Conservation (phyloP, 1,140 invertebrate species). For the Atta texana region DNA sequence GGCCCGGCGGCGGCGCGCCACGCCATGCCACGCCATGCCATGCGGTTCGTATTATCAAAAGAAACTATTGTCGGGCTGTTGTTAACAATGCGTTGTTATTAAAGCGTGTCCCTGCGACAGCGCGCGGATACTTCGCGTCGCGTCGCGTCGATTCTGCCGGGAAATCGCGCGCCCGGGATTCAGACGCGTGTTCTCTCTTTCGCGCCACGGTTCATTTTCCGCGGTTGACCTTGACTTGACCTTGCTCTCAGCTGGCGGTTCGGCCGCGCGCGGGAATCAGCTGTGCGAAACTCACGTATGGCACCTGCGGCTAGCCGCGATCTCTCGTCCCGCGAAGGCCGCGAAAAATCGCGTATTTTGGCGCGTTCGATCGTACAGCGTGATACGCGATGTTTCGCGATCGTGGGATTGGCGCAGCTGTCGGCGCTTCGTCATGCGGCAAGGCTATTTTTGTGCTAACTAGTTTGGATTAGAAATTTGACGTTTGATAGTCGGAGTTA, state of each 20-base stretch:
- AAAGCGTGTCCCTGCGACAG: conserved; percentile 66
- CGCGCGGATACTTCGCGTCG: conserved; percentile 59
- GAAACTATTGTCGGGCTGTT: conserved; percentile 83
- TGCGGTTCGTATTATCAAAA: conserved; percentile 81
- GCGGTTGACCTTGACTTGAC: conserved; percentile 40
- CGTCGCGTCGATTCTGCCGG: conserved; percentile 33
- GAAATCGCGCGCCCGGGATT: conserved; percentile 47
- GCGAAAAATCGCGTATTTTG: conserved; percentile 47
- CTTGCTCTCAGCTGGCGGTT: conserved; percentile 40
- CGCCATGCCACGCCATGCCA: conserved; percentile 50
- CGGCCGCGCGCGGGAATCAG: conserved; percentile 49
- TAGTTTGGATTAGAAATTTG: conserved; percentile 32
- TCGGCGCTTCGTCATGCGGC: conserved; percentile 1
- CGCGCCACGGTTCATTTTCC: conserved; percentile 36
- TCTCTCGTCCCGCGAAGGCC: conserved; percentile 29
- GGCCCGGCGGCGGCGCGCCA: conserved; percentile 40
- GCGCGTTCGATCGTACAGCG: background rate
- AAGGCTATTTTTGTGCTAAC: conserved; percentile 33
- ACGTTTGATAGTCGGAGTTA: background rate
- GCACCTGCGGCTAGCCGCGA: conserved; percentile 35
- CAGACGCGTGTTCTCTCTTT: conserved; percentile 6
- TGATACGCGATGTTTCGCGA: conserved; percentile 3
- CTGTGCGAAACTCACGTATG: conserved; percentile 28
- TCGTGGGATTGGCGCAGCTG: conserved; percentile 44
- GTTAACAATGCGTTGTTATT: conserved; percentile 83